Evolutionary conservation across 2,113 vertebrate genomes (phyloP), one percentile per base, ranked within the genome.

Genomic region (Vireo altiloquus): DNA sequence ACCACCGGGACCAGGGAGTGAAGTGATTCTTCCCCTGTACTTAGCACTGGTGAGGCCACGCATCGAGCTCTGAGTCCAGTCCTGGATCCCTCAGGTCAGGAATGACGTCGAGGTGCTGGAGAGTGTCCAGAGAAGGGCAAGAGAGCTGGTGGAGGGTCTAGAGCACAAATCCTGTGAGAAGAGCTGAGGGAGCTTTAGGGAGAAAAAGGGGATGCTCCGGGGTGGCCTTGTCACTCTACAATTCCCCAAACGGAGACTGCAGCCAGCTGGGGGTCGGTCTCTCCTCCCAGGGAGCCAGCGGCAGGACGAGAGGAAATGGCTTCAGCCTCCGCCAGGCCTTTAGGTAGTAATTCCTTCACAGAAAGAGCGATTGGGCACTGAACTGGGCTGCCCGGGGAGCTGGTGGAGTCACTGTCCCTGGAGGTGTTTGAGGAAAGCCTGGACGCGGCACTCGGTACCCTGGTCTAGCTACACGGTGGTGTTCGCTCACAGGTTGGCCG

Each of bases 221-320:
- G 35, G 40, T 22, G 30, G 35, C 65, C 49, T 25, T 9, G 15
- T 7, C 19, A 6, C 54, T 10, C 16, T 4, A 3, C 30, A 30
- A 7, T 20, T 40, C 25, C 59, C 46, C 18, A 24, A 12, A 5
- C 2, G 11, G 15, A 42, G 47, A 13, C 8, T 46, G 46, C 1
- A 30, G 33, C 28, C 46, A 21, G 24, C 15, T 2, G 9, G 3
- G 68, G 12, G 1, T 10, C 4, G 0, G 52, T 6, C 13, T 2
- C 13, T 42, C 28, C 68, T 39, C 13, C 66, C 33, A 21, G 15
- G 39, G 5, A 13, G 17, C 21, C 25, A 40, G 56, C 1, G 3
- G 28, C 15, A 28, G 33, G 15, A 37, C 4, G 33, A 50, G 19
- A 46, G 4, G 7, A 25, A 39, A 75, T 1, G 1, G 13, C 28